Evolutionary conservation across 2,113 vertebrate genomes (phyloP).

Genomic region (Lycocorax pyrrhopterus): DNA sequence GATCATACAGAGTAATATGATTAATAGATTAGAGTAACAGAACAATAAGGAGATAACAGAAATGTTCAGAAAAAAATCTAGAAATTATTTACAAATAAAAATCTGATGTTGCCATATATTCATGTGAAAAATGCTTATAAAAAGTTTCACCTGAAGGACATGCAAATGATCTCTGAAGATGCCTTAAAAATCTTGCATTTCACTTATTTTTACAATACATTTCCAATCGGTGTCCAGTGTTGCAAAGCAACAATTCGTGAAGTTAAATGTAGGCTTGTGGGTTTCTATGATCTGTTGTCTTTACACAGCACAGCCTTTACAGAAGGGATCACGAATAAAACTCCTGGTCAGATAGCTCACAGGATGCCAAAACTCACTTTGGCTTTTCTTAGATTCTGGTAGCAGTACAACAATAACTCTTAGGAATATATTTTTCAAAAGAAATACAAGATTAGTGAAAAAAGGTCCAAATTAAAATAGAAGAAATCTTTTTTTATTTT

Average conservation of each 20-base stretch:
- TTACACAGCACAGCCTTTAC: not conserved
- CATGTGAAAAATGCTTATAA: not conserved
- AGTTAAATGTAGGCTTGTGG: not conserved
- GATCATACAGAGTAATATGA: not conserved
- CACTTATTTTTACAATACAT: not conserved
- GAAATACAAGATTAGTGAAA: not conserved
- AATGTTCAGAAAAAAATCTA: not conserved
- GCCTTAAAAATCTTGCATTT: not conserved
- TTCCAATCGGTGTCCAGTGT: not conserved
- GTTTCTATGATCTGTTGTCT: not conserved
- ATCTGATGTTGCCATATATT: not conserved
- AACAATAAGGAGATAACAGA: not conserved
- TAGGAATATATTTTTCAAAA: constrained; percentile 4
- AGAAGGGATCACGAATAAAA: not conserved
- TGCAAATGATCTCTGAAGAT: not conserved
- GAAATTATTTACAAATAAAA: not conserved
- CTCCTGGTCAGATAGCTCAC: constrained; percentile 2
- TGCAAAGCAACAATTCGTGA: not conserved
- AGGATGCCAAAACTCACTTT: constrained; percentile 14
- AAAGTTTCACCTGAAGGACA: not conserved
- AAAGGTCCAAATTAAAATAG: not conserved
- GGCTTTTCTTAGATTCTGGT: constrained; percentile 8
- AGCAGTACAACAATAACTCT: not conserved
- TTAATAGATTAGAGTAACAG: not conserved
- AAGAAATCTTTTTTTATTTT: not conserved